A percentile compares a stretch with the other conserved stretches of the same genome.
phyloP scores from a whole-genome alignment of 2,797 vertebrate genomes.

The Ctenopoma multispine region DNA sequence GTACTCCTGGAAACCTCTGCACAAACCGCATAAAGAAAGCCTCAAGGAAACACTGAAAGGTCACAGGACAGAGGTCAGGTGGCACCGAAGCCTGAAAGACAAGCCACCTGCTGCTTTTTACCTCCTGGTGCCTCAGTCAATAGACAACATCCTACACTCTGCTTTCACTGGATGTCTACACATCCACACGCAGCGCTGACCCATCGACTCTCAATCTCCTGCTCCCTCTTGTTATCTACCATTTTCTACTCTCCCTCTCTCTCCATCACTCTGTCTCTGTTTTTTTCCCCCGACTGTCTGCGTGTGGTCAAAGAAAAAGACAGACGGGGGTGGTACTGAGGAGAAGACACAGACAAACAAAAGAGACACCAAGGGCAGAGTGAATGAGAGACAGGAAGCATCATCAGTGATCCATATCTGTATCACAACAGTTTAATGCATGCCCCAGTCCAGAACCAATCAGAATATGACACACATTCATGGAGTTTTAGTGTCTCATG shows the following conservation, averaged over 20 bases:
- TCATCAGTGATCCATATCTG: conserved; percentile 67
- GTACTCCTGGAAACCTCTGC: not conserved
- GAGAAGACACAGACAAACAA: conserved; percentile 13
- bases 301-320: conserved; percentile 24
- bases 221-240: conserved; percentile 19
- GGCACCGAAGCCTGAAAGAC: conserved; percentile 5
- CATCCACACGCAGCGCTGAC: conserved; percentile 24
- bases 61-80: conserved; percentile 33
- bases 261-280: conserved; percentile 4
- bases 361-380: conserved; percentile 9
- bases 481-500: conserved; percentile 61
- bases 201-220: conserved; percentile 25
- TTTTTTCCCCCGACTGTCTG: not conserved
- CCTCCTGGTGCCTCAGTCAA: conserved; percentile 29
- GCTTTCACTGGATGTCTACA: conserved; percentile 30
- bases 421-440: conserved; percentile 56
- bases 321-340: conserved; percentile 4
- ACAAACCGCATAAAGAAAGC: not conserved
- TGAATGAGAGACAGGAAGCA: conserved; percentile 32
- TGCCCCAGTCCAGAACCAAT: conserved; percentile 64
- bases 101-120: conserved; percentile 35
- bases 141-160: conserved; percentile 25
- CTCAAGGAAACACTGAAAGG: not conserved
- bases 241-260: not conserved
- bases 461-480: conserved; percentile 57